phyloP scores from a whole-genome alignment of 2,888 invertebrate species.

The Noctuana brunneofusca region DNA sequence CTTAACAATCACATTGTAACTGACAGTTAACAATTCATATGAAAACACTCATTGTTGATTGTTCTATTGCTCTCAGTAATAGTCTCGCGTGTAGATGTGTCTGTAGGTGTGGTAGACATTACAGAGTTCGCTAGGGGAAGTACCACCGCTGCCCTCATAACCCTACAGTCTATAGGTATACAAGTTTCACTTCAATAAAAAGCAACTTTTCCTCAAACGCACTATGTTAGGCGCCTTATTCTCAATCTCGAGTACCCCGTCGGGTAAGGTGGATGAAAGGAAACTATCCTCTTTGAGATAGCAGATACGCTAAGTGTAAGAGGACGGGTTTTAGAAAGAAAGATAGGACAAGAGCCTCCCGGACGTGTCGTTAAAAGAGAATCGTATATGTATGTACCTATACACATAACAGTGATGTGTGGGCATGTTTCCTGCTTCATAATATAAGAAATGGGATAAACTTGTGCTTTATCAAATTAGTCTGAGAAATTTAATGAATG shows the following conservation, averaged over 20 bases:
- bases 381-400: no score
- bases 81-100: not conserved
- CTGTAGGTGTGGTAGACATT: no score
- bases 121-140: no score
- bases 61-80: slow-evolving; percentile 25
- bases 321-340: slow-evolving; percentile 2
- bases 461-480: no score
- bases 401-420: not conserved
- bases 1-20: slow-evolving; percentile 16
- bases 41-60: slow-evolving; percentile 31
- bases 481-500: no score
- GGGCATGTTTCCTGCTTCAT: not conserved
- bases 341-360: not conserved
- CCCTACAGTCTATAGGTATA: no score
- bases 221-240: not conserved
- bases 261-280: not conserved
- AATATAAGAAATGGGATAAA: no score
- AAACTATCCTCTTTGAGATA: not conserved
- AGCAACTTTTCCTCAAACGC: no score
- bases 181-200: no score
- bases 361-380: not conserved
- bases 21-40: slow-evolving; percentile 20
- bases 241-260: not conserved
- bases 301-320: not conserved
- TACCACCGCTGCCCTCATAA: no score